Base-by-base conservation (phyloP, 2,888 invertebrate species). In the Synergus japonicus region DNA sequence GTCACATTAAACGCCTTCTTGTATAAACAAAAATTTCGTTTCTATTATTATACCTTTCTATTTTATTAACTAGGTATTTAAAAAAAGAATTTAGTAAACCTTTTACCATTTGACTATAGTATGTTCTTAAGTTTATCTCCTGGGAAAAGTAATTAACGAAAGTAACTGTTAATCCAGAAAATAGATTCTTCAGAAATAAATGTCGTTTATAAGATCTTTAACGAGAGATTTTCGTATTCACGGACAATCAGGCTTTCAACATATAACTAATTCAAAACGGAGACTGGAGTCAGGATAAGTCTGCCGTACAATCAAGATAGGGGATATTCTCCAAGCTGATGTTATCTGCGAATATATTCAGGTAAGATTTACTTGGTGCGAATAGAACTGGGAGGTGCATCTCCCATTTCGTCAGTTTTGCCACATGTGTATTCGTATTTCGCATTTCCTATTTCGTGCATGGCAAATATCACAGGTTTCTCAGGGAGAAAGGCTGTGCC, bases 281-380 rank as follows among this genome's bases (percentile, higher is more conserved):
- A 73, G 41, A 58, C 37, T 37, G 15, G 54, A 73, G 54, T 54
- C 37, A 54, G 29, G 15, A 29, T 37, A 73, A 73, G 54, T 73
- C 73, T 54, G 22, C 10, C 15, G 54, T 54, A 73, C 73, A 54
- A 73, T 73, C 73, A 73, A 73, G 54, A 73, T 73, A 41, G 41
- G 54, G n/a, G 12, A 58, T 73, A 58, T 73, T 22, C 67, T 67
- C 54, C 49, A 73, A 73, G 54, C n/a, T 73, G 73, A 73, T 73
- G 73, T 73, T 73, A 73, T 73, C 73, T n/a, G 9, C 15, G 41
- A 54, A 73, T 73, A 54, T 73, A 73, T 73, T 73, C 54, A 73
- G 73, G 54, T 73, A 37, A 49, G 54, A 73, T 73, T 73, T 54
- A 73, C 46, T 69, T 69, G 69, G 69, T n/a, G 73, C 37, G 54